Evolutionary conservation across 2,888 invertebrate genomes (phyloP).

Genomic region (Carterocephalus palaemon): DNA sequence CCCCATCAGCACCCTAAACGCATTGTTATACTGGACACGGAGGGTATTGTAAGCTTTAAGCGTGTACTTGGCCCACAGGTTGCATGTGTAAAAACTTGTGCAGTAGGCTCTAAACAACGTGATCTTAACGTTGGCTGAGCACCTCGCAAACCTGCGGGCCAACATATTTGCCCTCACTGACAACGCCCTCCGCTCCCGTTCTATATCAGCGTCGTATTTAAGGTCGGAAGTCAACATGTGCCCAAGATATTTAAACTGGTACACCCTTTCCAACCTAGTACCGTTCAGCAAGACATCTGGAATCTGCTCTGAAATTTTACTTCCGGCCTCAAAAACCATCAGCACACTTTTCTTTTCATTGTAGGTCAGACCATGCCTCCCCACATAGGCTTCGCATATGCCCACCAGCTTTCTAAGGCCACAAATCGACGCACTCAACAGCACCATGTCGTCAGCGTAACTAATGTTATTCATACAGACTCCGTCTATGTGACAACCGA

Average conservation of each 20-base stretch:
- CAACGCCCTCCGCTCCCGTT: constrained; percentile 2
- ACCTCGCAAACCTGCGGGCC: background rate
- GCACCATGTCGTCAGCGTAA: constrained; percentile 12
- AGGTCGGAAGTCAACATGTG: background rate
- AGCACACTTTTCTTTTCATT: constrained; percentile 1
- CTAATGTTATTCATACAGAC: too few species aligned
- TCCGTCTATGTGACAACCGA: too few species aligned
- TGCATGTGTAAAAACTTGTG: too few species aligned
- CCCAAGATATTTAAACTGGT: background rate
- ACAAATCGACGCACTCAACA: constrained; percentile 7
- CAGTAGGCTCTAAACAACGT: background rate
- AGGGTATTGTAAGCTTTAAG: too few species aligned
- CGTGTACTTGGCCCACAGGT: too few species aligned
- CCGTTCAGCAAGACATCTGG: background rate
- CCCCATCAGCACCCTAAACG: too few species aligned
- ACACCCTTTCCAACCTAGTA: background rate
- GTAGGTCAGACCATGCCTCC: constrained; percentile 1
- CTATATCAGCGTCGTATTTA: background rate
- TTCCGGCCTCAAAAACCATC: constrained; percentile 6
- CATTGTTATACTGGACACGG: too few species aligned
- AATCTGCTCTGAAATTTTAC: background rate
- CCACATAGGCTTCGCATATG: constrained; percentile 2
- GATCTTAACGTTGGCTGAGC: background rate
- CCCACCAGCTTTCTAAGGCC: background rate
- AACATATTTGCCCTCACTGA: constrained; percentile 1